Percentiles rank a stretch among this genome's conserved stretches.
These are phyloP conservation scores for Lagopus muta DNA, from an alignment of 2,113 vertebrate genomes.

Conservation along the genomic window DNA sequence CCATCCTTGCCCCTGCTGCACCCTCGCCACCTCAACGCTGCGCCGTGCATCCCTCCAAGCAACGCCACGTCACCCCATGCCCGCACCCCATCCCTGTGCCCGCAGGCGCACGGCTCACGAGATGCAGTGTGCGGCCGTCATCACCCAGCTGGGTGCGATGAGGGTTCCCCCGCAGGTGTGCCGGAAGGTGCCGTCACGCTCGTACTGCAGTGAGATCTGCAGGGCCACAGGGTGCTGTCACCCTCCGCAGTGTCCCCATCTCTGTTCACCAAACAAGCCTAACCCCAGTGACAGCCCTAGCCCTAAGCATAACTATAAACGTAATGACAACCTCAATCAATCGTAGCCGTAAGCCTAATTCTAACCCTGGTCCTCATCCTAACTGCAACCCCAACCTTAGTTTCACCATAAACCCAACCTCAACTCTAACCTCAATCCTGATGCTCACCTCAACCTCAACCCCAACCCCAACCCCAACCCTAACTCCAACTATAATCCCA, in stretches of 20 bases:
- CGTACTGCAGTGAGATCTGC: constrained; percentile 42
- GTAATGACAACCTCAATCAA: too few species aligned
- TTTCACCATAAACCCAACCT: too few species aligned
- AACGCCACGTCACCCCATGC: too few species aligned
- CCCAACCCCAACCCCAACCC: too few species aligned
- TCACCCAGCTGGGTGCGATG: constrained; percentile 15
- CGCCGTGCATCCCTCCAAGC: neutral
- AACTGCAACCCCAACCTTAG: too few species aligned
- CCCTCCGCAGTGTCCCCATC: neutral
- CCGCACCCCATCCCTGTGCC: neutral
- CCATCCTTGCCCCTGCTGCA: neutral
- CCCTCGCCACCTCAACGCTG: neutral
- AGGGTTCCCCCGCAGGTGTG: constrained; percentile 32
- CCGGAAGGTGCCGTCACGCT: neutral
- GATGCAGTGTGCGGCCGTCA: constrained; percentile 47
- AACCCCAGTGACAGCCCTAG: too few species aligned
- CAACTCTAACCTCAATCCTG: too few species aligned
- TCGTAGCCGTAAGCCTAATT: too few species aligned
- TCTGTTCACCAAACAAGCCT: neutral
- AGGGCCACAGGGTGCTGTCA: neutral
- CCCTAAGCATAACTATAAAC: too few species aligned
- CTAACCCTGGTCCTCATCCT: too few species aligned
- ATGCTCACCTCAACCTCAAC: too few species aligned
- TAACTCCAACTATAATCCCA: too few species aligned
- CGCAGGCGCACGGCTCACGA: neutral